Conservation (phyloP, 2,113 vertebrate species). For the Amphiprion ocellaris region DNA sequence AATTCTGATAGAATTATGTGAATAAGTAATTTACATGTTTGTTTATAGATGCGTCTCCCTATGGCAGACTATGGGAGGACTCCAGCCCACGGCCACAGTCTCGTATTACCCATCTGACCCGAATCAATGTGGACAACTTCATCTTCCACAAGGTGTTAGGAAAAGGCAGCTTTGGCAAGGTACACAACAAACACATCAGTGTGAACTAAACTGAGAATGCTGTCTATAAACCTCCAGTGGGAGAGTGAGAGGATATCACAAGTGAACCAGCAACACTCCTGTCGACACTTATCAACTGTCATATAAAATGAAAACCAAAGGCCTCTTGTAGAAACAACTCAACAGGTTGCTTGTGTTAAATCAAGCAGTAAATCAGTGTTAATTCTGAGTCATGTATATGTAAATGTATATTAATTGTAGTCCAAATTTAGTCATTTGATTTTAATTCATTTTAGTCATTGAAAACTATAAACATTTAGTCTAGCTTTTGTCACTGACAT, state of each 20-base stretch:
- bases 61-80: constrained; percentile 91
- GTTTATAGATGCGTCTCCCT: constrained; percentile 80
- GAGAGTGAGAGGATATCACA: not conserved
- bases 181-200: constrained; percentile 57
- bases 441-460: too few species aligned
- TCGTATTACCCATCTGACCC: constrained; percentile 79
- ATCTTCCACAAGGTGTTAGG: constrained; percentile 95
- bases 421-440: too few species aligned
- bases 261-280: not conserved
- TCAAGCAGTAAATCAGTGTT: not conserved
- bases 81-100: constrained; percentile 70
- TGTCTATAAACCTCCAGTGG: not conserved
- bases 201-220: not conserved
- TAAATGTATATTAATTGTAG: not conserved
- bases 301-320: not conserved
- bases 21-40: constrained; percentile 9
- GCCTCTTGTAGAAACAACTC: not conserved
- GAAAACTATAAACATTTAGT: too few species aligned
- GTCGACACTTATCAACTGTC: constrained; percentile 6
- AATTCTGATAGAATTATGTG: not conserved
- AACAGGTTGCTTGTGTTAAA: not conserved
- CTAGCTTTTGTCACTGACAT: too few species aligned
- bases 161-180: constrained; percentile 99
- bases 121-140: constrained; percentile 90
- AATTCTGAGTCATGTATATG: too few species aligned